These are phyloP conservation scores for Stenurella melanura DNA, from an alignment of 2,888 invertebrate species.

Conservation along the genomic window DNA sequence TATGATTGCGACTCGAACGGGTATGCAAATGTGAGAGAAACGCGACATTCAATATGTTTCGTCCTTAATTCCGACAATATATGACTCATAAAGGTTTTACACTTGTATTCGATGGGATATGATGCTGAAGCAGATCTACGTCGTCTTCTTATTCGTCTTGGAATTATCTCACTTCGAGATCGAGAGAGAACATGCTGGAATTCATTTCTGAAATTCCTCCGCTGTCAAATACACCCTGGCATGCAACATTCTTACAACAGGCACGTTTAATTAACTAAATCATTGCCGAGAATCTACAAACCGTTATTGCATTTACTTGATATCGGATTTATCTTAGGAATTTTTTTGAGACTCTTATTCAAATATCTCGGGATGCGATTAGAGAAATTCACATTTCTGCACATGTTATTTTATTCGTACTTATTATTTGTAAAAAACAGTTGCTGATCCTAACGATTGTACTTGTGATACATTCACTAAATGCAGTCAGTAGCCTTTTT, in stretches of 20 bases:
- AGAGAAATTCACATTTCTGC: conserved; percentile 27
- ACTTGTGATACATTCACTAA: background rate
- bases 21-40: conserved; percentile 67
- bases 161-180: conserved; percentile 57
- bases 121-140: conserved; percentile 34
- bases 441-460: background rate
- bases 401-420: background rate
- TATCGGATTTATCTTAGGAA: conserved; percentile 34
- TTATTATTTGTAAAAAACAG: conserved; percentile 25
- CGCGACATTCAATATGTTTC: conserved; percentile 67
- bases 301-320: conserved; percentile 51
- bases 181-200: conserved; percentile 59
- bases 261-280: conserved; percentile 61
- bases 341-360: conserved; percentile 25
- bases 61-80: conserved; percentile 68
- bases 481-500: background rate
- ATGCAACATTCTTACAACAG: conserved; percentile 59
- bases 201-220: conserved; percentile 61
- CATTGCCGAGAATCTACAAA: conserved; percentile 57
- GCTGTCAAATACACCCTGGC: conserved; percentile 57
- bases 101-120: conserved; percentile 54
- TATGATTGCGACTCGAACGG: conserved; percentile 66
- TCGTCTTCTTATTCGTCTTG: conserved; percentile 44
- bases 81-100: conserved; percentile 67
- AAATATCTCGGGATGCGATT: conserved; percentile 26